Base-by-base conservation (phyloP, 2,797 vertebrate species). In the Knipowitschia caucasica region DNA sequence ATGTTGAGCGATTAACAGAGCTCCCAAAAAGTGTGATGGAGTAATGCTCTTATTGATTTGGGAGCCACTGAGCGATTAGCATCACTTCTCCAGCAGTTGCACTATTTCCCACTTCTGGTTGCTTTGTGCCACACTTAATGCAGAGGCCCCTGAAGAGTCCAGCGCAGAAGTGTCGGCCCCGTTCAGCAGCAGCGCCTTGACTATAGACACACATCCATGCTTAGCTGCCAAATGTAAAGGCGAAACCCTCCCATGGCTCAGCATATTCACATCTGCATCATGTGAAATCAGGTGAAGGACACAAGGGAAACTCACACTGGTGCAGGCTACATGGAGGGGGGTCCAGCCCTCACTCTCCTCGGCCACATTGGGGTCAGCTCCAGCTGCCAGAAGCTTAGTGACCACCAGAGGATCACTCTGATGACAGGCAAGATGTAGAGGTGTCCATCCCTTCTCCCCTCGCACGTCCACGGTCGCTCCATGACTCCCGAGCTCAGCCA, bases 161-260 rank as follows among this genome's bases (percentile, higher is more conserved):
- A 69, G 59, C 31, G 86, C 42, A 0, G 78, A 73, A 31, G 75
- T 59, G 26, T 85, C 76, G 1, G 92, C 89, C 1, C 88, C 86
- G 0, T 93, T 90, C 57, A 88, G 82, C 8, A 94, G 84, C 54
- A 94, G 77, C 2, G 89, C 91, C 71, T 91, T 86, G 35, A 93
- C 58, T 14, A 94, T 89, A 25, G 90, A 74, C 34, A 38, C 18
- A 10, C 85, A 89, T 53, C 84, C 89, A 18, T 86, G 89, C 73
- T 90, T 84, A 4, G 90, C 82, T 0, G 94, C 92, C 25, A 95
- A 70, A 69, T 95, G 92, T 56, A 94, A 66, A 1, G 93, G 88
- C 0, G 92, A 93, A 56, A 83, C 82, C 11, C 86, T 88, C 46
- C 69, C 64, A 11, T 54, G 77, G 71, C 89, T 95, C 47, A 68